These are phyloP conservation scores for Ophioninae sp. DNA, from an alignment of 2,888 invertebrate species.

Conservation along the genomic window DNA sequence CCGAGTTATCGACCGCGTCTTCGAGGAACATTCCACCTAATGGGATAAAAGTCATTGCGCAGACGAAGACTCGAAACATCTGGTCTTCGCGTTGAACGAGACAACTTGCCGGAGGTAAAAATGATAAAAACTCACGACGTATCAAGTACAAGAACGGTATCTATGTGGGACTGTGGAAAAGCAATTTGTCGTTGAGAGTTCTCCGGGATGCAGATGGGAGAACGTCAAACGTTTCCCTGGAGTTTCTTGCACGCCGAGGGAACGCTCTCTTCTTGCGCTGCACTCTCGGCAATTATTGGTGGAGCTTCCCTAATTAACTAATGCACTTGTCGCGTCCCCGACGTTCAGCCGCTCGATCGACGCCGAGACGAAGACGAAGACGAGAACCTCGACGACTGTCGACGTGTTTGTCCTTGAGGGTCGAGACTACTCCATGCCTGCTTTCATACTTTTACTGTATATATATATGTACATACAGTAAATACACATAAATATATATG, in stretches of 20 bases:
- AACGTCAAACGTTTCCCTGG: constrained; percentile 49
- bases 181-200: constrained; percentile 27
- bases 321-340: constrained; percentile 70
- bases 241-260: constrained; percentile 34
- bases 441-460: constrained; percentile 26
- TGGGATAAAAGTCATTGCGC: background rate
- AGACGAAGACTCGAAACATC: background rate
- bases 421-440: constrained; percentile 55
- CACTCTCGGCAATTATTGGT: constrained; percentile 62
- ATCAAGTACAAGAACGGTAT: constrained; percentile 6
- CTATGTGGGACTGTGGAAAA: constrained; percentile 13
- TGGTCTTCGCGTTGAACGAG: background rate
- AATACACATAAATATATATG: constrained; percentile 17
- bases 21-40: background rate
- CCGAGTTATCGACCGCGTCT: background rate
- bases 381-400: constrained; percentile 37
- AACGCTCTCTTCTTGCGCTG: constrained; percentile 43
- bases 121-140: background rate
- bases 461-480: background rate
- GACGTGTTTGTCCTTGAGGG: constrained; percentile 64
- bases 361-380: constrained; percentile 30
- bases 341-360: constrained; percentile 65
- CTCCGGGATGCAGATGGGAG: constrained; percentile 25
- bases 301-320: constrained; percentile 74
- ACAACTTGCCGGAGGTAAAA: background rate